Percentiles rank a stretch among this genome's conserved stretches.
Evolutionary conservation across 2,113 vertebrate species (phyloP).

Genomic region (Synchiropus splendidus): DNA sequence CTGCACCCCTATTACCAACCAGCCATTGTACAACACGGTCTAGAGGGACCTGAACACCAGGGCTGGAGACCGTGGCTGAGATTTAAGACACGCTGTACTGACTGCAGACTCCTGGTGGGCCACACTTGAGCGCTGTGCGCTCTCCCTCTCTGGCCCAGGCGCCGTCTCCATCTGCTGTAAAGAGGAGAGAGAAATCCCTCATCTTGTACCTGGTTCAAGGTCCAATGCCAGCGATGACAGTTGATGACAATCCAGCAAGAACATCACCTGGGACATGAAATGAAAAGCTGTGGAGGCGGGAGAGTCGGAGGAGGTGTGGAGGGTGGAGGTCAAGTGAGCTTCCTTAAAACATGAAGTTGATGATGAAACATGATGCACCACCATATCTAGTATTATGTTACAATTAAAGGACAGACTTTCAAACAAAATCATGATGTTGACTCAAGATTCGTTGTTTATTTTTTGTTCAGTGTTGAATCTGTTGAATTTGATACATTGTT

Average conservation of each 20-base stretch:
- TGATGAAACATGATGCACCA: too few species aligned
- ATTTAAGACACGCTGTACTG: constrained; percentile 49
- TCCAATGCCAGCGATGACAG: constrained; percentile 62
- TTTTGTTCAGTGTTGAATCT: too few species aligned
- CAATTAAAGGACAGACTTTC: too few species aligned
- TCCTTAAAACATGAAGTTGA: too few species aligned
- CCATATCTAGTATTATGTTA: too few species aligned
- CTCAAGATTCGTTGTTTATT: too few species aligned
- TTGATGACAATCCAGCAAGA: constrained; percentile 59
- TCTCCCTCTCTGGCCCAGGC: constrained; percentile 17
- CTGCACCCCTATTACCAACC: too few species aligned
- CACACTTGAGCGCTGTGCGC: constrained; percentile 34
- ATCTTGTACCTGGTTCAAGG: constrained; percentile 68
- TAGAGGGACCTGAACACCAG: too few species aligned
- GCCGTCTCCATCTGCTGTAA: constrained; percentile 23
- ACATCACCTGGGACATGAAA: constrained; percentile 48
- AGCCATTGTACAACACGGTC: too few species aligned
- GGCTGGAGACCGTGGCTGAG: constrained; percentile 3
- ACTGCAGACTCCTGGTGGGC: constrained; percentile 49
- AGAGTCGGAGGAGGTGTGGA: background rate
- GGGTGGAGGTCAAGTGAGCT: too few species aligned
- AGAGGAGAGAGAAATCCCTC: constrained; percentile 50
- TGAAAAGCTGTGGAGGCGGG: constrained; percentile 19
- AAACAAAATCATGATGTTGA: too few species aligned
- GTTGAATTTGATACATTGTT: too few species aligned